These are phyloP conservation scores for Molorchus minor DNA, from an alignment of 2,888 invertebrate species.

Conservation along the genomic window DNA sequence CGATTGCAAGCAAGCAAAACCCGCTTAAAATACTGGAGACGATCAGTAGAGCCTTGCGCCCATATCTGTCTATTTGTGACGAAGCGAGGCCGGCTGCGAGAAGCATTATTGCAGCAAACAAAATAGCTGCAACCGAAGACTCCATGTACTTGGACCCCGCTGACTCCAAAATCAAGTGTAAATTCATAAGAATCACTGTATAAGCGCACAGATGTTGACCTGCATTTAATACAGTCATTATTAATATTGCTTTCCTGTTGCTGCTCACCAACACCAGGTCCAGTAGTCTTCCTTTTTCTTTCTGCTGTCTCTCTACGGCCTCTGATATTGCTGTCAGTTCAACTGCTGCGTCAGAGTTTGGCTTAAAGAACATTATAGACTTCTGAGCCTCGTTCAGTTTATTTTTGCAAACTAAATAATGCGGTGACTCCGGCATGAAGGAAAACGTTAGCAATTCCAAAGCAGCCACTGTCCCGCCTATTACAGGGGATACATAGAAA, in stretches of 20 bases:
- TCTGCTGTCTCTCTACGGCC: conserved; percentile 57
- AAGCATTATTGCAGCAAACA: conserved; percentile 58
- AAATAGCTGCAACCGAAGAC: conserved; percentile 53
- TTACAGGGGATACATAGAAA: conserved; percentile 54
- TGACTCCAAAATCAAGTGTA: conserved; percentile 57
- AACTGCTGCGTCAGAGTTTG: conserved; percentile 52
- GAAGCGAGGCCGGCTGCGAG: conserved; percentile 54
- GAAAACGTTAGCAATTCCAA: conserved; percentile 54
- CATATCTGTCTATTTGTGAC: conserved; percentile 56
- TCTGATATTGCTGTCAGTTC: conserved; percentile 57
- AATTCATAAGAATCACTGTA: conserved; percentile 60
- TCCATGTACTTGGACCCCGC: conserved; percentile 55
- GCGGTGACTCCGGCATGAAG: conserved; percentile 60
- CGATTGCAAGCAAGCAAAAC: conserved; percentile 53
- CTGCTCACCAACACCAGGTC: conserved; percentile 57
- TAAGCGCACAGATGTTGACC: conserved; percentile 61
- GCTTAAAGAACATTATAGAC: conserved; percentile 51
- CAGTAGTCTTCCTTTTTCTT: conserved; percentile 56
- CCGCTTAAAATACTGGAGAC: conserved; percentile 56
- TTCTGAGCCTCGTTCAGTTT: conserved; percentile 52
- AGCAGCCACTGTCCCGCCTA: conserved; percentile 53
- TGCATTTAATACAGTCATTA: conserved; percentile 58
- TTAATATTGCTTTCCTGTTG: conserved; percentile 58
- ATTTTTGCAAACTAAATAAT: conserved; percentile 54
- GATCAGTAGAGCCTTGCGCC: conserved; percentile 55